Evolutionary conservation across 2,797 vertebrate species (phyloP).

Genomic region (Silurus lanzhouensis): DNA sequence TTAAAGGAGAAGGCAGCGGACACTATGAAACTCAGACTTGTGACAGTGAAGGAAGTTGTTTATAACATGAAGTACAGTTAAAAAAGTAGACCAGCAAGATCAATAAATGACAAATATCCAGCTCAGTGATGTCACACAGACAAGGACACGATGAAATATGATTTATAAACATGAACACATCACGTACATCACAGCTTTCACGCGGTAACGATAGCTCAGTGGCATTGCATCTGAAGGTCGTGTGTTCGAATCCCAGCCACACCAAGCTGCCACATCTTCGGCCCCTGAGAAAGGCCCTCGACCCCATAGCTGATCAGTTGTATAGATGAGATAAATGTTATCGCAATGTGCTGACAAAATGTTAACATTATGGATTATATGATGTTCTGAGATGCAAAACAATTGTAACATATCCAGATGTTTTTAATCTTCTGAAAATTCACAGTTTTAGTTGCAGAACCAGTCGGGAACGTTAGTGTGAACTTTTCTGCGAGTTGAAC

Average conservation of each 20-base stretch:
- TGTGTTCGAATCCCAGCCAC: too few relatives aligned
- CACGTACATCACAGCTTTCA: neutral
- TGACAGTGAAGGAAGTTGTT: neutral
- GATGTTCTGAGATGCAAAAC: too few relatives aligned
- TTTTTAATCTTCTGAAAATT: too few relatives aligned
- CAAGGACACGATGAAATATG: neutral
- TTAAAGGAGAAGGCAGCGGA: conserved; percentile 32
- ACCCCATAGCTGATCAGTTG: too few relatives aligned
- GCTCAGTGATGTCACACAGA: neutral
- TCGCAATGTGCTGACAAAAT: neutral
- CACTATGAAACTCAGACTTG: neutral
- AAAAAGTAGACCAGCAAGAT: neutral
- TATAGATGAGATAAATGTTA: neutral
- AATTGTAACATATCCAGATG: too few relatives aligned
- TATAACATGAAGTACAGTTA: neutral
- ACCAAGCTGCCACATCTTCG: too few relatives aligned
- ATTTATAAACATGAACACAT: neutral
- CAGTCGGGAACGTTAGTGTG: neutral
- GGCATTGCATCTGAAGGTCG: too few relatives aligned
- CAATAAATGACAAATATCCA: neutral
- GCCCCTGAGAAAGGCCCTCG: too few relatives aligned
- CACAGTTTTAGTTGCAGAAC: neutral
- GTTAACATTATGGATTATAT: neutral
- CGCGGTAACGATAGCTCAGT: neutral
- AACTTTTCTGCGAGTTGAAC: too few relatives aligned